Evolutionary conservation across 2,797 vertebrate genomes (phyloP).

Genomic region (Prunella strophiata): DNA sequence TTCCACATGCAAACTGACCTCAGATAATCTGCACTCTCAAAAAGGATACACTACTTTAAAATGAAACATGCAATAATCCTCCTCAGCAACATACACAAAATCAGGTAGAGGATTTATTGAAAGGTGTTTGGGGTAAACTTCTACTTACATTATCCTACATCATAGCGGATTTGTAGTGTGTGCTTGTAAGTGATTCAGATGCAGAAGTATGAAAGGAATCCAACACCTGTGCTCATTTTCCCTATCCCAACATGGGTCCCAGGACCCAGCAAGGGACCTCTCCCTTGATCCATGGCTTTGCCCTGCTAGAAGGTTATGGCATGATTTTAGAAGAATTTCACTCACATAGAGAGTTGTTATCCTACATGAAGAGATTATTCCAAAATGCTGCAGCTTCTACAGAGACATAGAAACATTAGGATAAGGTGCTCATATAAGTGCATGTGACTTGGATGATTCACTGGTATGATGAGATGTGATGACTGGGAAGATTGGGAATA

Average conservation of each 20-base stretch:
- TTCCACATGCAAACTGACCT: neutral
- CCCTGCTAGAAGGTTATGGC: neutral
- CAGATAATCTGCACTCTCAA: neutral
- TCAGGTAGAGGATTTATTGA: neutral
- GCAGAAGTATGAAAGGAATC: neutral
- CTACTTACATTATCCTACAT: neutral
- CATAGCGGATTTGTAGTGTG: neutral
- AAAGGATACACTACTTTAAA: neutral
- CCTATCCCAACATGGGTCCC: neutral
- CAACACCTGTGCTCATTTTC: neutral
- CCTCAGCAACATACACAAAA: neutral
- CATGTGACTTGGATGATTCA: neutral
- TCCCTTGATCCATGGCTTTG: neutral
- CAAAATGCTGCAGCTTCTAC: neutral
- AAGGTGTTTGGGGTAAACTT: neutral
- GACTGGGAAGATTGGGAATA: neutral
- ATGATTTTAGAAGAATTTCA: neutral
- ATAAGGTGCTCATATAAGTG: neutral
- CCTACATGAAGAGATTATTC: neutral
- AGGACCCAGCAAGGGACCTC: fast-evolving
- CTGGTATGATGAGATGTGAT: neutral
- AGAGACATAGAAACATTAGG: neutral
- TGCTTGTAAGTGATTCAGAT: neutral
- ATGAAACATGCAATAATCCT: neutral
- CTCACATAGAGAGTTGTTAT: neutral